phyloP scores from a whole-genome alignment of 2,888 invertebrate genomes.

The Pseudococcus viburni region DNA sequence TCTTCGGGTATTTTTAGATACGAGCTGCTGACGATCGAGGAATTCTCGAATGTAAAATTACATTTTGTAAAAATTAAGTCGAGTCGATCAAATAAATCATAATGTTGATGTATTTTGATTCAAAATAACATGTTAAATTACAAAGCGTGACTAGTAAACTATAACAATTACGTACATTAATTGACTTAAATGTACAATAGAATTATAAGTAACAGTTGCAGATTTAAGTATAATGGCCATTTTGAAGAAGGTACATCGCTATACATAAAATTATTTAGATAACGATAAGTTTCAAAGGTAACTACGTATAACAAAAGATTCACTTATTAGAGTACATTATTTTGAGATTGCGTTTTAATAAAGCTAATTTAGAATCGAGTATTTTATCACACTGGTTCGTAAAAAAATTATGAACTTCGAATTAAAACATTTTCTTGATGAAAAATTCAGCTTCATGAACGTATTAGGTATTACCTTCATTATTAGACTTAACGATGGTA shows the following conservation, averaged over 20 bases:
- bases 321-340: too few relatives aligned
- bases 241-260: too few relatives aligned
- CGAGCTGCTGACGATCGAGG: neutral
- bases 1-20: neutral
- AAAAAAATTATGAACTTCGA: too few relatives aligned
- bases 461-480: too few relatives aligned
- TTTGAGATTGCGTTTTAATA: too few relatives aligned
- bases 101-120: slow-evolving; percentile 1
- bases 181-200: neutral
- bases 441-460: too few relatives aligned
- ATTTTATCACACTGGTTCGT: too few relatives aligned
- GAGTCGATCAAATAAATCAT: neutral
- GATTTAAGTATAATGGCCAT: neutral
- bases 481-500: too few relatives aligned
- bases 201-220: neutral
- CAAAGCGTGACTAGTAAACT: slow-evolving; percentile 11
- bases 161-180: neutral
- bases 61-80: neutral
- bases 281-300: neutral
- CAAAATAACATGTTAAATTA: neutral
- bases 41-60: neutral
- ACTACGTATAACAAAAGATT: neutral
- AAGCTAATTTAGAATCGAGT: too few relatives aligned
- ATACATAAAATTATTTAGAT: neutral
- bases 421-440: too few relatives aligned